phyloP scores from a whole-genome alignment of 2,113 vertebrate genomes.

The sheep (Ovis aries) region DNA sequence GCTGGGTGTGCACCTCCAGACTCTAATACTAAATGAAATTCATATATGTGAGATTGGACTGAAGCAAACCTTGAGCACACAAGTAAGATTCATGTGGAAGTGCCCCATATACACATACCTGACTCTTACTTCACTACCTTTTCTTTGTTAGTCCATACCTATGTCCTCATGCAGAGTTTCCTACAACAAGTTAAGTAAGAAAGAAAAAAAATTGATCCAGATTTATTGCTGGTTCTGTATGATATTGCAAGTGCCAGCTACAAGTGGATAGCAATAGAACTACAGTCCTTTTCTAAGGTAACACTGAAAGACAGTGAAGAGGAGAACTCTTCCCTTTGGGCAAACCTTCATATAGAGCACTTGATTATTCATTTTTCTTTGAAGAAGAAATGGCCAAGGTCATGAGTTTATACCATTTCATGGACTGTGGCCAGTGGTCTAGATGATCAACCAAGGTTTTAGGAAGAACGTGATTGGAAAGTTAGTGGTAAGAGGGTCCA shows the following conservation, averaged over 20 bases:
- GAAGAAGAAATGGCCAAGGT: not conserved
- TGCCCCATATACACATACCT: not conserved
- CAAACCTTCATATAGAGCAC: not conserved
- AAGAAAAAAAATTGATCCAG: not conserved
- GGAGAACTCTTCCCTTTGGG: not conserved
- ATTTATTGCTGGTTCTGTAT: not conserved
- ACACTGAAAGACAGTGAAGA: not conserved
- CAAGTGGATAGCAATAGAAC: not conserved
- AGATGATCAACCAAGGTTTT: not conserved
- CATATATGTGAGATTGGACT: not conserved
- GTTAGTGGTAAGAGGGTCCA: not conserved
- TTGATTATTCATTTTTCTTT: not conserved
- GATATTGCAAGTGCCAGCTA: not conserved
- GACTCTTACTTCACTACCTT: not conserved
- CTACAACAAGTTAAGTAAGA: not conserved
- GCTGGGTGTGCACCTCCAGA: not conserved
- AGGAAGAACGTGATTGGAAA: not conserved
- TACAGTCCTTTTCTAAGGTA: not conserved
- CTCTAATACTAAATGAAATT: not conserved
- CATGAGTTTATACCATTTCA: not conserved
- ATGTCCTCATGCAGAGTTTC: not conserved
- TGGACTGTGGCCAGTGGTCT: not conserved
- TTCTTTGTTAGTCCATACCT: not conserved
- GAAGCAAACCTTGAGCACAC: too few relatives aligned
- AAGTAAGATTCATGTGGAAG: not conserved